Evolutionary conservation across 53 echinoderm and acorn worm genomes (phyloP).

Genomic region (Echinometra lucunter): DNA sequence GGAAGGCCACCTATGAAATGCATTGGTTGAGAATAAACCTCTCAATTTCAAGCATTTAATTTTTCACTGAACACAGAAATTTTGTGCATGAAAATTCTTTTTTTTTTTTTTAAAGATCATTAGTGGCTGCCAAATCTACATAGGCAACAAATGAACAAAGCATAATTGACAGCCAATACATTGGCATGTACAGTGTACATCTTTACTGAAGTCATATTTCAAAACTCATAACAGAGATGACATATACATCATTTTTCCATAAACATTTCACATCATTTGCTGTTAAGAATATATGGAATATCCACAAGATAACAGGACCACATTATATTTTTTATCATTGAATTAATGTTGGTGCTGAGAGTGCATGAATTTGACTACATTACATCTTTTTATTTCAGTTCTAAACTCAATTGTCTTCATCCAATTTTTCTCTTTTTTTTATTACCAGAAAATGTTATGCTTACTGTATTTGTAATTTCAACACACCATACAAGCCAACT

Average conservation of each 20-base stretch:
- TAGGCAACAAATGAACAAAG: background rate
- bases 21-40: background rate
- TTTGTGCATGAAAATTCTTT: too few species aligned
- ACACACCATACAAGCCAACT: background rate
- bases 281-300: too few species aligned
- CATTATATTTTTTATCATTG: background rate
- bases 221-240: background rate
- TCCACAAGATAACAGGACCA: too few species aligned
- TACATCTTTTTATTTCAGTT: background rate
- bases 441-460: background rate
- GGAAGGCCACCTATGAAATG: background rate
- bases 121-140: background rate
- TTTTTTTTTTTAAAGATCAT: background rate
- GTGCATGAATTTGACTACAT: background rate
- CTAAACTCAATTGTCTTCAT: background rate
- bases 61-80: too few species aligned
- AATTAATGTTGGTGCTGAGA: background rate
- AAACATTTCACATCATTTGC: too few species aligned
- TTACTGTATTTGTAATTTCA: background rate
- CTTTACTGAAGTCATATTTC: background rate
- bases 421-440: background rate
- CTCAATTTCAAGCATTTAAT: background rate
- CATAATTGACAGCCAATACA: background rate
- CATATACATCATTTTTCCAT: background rate
- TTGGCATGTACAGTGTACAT: background rate